Evolutionary conservation across 2,113 vertebrate species (phyloP), one percentile per base, ranked within the genome.

Genomic region (Conger conger): DNA sequence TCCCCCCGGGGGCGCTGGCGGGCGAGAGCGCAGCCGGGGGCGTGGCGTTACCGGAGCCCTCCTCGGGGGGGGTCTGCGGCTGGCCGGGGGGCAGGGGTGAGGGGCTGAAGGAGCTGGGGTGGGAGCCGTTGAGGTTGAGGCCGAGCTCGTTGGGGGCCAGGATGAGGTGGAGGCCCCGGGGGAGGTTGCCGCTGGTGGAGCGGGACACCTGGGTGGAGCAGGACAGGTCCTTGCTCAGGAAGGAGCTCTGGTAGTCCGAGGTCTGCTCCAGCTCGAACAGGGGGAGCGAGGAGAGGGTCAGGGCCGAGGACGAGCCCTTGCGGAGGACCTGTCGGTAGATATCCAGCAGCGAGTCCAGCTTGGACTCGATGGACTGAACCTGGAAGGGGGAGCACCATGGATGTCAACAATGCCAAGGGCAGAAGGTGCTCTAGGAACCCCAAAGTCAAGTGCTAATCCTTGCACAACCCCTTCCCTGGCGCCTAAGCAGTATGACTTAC

Each of bases 331-430:
- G 98, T 54, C 99, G 97, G 87, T 99, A 99, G 87, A 99, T 96
- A 82, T 99, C 98, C 87, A 99, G 92, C 23, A 99, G 92, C 42
- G 97, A 97, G 93, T 99, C 98, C 92, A 99, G 90, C 93, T 99
- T 99, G 83, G 97, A 96, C 89, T 99, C 98, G 77, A 99, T 99
- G 85, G 98, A 99, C 87, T 99, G 97, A n/a, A 99, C 98, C 98
- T 99, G 79, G 1, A 88, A 50, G 45, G 45, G 11, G 45, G 45
- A 13, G 13, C 1, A 35, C 3, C 37, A 5, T 73, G 27, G 33
- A 33, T 30, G 5, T 1, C n/a, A 33, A 6, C 4, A 73, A 33
- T 7, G 45, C 15, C 45, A 50, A 50, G 45, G 45, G 45, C 45
- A 50, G 45, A 50, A 50, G 45, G 45, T 13, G 11, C 7, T 7